Percentiles rank a stretch among this genome's conserved stretches.
Conservation (phyloP, 1,140 invertebrate species). For the Melanaphis sacchari region DNA sequence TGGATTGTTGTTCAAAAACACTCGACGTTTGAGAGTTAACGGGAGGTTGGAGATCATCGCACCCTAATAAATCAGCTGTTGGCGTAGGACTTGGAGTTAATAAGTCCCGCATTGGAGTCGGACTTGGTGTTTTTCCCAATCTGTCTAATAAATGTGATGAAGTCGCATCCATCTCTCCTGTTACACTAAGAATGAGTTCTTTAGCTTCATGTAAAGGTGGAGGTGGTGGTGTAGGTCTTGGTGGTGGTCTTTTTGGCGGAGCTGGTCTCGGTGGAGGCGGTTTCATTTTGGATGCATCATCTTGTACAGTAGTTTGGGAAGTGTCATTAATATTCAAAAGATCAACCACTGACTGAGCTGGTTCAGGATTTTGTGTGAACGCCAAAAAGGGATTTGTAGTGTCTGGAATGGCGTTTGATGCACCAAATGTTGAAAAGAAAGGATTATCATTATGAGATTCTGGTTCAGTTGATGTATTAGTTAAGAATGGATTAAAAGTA, state of each 20-base stretch:
- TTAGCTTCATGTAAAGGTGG: slow-evolving; percentile 77
- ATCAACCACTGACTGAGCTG: slow-evolving; percentile 31
- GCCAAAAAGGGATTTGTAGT: slow-evolving; percentile 68
- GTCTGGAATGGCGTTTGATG: slow-evolving; percentile 35
- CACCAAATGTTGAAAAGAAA: slow-evolving; percentile 63
- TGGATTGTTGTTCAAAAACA: background rate
- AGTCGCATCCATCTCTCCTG: slow-evolving; percentile 86
- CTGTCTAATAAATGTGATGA: slow-evolving; percentile 83
- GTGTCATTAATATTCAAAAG: slow-evolving; percentile 39
- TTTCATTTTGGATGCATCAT: slow-evolving; percentile 60
- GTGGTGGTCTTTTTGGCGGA: slow-evolving; percentile 64
- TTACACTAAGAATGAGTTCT: slow-evolving; percentile 83
- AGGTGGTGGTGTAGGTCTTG: slow-evolving; percentile 66
- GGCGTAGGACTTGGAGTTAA: slow-evolving; percentile 86
- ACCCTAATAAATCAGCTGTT: slow-evolving; percentile 65
- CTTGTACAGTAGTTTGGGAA: background rate
- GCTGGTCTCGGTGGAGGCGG: slow-evolving; percentile 58
- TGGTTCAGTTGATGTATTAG: slow-evolving; percentile 65
- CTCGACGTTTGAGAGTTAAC: slow-evolving; percentile 22
- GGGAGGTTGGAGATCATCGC: slow-evolving; percentile 61
- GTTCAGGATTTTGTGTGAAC: slow-evolving; percentile 27
- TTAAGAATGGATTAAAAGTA: slow-evolving; percentile 78
- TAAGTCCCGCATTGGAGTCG: slow-evolving; percentile 78
- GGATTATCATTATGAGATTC: slow-evolving; percentile 68
- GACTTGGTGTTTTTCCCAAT: slow-evolving; percentile 82